phyloP scores from a whole-genome alignment of 2,113 vertebrate species.

The Zapus hudsonius region DNA sequence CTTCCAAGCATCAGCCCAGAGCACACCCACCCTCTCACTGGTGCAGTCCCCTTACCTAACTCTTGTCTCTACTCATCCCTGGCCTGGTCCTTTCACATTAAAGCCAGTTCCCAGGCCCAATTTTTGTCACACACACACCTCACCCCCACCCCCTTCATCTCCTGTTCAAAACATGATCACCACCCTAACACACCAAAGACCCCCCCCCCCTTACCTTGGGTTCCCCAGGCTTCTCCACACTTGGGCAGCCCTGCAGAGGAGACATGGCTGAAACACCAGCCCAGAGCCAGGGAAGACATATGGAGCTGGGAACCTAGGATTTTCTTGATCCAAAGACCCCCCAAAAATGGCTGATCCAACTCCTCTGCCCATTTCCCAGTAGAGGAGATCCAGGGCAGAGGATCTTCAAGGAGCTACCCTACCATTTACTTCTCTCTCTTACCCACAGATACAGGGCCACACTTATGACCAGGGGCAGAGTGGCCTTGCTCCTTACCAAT shows the following conservation, averaged over 20 bases:
- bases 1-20: neutral
- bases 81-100: neutral
- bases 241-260: slow-evolving; percentile 90
- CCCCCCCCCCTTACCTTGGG: slow-evolving; percentile 88
- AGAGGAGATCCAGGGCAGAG: neutral
- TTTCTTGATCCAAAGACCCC: slow-evolving; percentile 13
- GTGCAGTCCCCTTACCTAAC: neutral
- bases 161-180: neutral
- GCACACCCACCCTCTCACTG: neutral
- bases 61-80: neutral
- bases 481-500: slow-evolving; percentile 87
- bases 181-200: neutral
- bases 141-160: neutral
- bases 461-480: neutral
- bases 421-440: neutral
- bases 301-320: neutral
- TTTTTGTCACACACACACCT: neutral
- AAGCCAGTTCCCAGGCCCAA: neutral
- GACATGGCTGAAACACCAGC: slow-evolving; percentile 60
- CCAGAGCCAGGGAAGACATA: neutral
- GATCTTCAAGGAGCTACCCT: neutral
- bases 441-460: neutral
- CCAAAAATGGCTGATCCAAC: neutral
- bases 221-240: slow-evolving; percentile 91
- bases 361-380: neutral